These are phyloP conservation scores for Pseudeuparius sepicola DNA, from an alignment of 2,888 invertebrate genomes.

Conservation along the genomic window DNA sequence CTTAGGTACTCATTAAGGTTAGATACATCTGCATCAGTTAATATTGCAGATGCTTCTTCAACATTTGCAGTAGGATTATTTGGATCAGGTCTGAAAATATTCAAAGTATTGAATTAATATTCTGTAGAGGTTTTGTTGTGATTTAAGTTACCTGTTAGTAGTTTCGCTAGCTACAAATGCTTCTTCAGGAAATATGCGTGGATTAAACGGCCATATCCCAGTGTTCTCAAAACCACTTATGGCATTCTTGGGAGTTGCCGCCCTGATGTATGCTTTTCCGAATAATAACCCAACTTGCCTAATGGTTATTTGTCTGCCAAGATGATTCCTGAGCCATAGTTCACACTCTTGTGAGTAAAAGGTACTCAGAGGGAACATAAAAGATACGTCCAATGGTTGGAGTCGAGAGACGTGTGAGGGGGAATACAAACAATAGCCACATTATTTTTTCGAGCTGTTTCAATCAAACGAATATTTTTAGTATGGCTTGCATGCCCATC, in stretches of 20 bases:
- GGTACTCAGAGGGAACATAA: too few relatives aligned
- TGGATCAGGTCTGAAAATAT: too few relatives aligned
- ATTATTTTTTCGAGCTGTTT: slow-evolving; percentile 14
- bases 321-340: slow-evolving; percentile 13
- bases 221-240: slow-evolving; percentile 15
- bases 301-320: too few relatives aligned
- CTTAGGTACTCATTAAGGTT: too few relatives aligned
- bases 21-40: too few relatives aligned
- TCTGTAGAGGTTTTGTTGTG: too few relatives aligned
- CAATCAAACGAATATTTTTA: slow-evolving; percentile 12
- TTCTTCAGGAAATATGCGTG: slow-evolving; percentile 13
- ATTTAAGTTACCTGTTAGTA: slow-evolving; percentile 12
- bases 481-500: slow-evolving; percentile 13
- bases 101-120: too few relatives aligned
- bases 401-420: slow-evolving; percentile 14
- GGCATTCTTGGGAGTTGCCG: slow-evolving; percentile 14
- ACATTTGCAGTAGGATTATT: too few relatives aligned
- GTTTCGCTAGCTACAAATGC: slow-evolving; percentile 15
- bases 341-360: too few relatives aligned
- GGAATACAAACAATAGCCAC: slow-evolving; percentile 13
- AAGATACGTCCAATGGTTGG: too few relatives aligned
- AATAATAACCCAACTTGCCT: slow-evolving; percentile 13
- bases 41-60: too few relatives aligned
- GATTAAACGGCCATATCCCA: slow-evolving; percentile 13
- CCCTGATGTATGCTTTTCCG: slow-evolving; percentile 14